Percentiles rank a stretch among this genome's conserved stretches.
These are phyloP conservation scores for Cerastis rubricosa DNA, from an alignment of 2,888 invertebrate genomes.

Conservation along the genomic window DNA sequence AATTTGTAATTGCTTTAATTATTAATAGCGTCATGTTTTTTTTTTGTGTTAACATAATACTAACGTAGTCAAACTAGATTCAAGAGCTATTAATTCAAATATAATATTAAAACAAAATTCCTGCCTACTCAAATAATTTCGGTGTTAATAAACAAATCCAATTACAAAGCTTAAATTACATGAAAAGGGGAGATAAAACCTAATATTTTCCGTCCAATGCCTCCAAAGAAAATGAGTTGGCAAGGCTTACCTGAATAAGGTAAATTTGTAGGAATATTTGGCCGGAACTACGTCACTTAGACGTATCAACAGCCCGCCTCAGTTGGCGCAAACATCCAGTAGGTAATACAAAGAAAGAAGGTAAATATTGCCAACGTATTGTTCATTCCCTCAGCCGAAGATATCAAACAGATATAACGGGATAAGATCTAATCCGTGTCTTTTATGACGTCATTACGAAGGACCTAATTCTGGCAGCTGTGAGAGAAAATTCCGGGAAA, in stretches of 20 bases:
- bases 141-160: constrained; percentile 24
- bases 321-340: constrained; percentile 58
- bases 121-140: not conserved
- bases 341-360: constrained; percentile 49
- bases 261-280: constrained; percentile 60
- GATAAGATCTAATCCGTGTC: constrained; percentile 57
- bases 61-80: not conserved
- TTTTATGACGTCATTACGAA: constrained; percentile 55
- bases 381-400: constrained; percentile 41
- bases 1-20: constrained; percentile 23
- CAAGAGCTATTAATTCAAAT: not conserved
- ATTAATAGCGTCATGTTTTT: not conserved
- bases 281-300: constrained; percentile 52
- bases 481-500: constrained; percentile 40
- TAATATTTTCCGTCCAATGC: constrained; percentile 47
- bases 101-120: not conserved
- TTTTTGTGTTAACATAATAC: not conserved
- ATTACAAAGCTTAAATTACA: constrained; percentile 32
- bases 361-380: constrained; percentile 54
- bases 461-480: constrained; percentile 57
- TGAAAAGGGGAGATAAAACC: constrained; percentile 42
- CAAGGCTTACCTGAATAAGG: constrained; percentile 58
- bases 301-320: constrained; percentile 60
- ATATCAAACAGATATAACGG: constrained; percentile 61
- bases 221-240: constrained; percentile 52